Conservation (phyloP, 2,888 invertebrate species). For the Erebia palarica region DNA sequence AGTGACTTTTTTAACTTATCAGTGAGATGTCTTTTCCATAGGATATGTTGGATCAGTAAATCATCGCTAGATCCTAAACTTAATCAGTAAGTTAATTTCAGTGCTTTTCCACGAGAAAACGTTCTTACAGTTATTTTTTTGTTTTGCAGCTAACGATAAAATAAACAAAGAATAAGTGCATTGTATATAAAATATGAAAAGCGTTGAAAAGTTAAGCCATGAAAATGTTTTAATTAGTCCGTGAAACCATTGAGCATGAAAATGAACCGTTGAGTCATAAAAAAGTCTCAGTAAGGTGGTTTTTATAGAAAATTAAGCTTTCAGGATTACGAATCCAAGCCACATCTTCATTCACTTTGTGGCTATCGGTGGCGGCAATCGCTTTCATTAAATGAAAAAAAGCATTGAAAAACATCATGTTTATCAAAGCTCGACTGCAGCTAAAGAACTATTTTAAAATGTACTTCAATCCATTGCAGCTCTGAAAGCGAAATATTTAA, state of each 20-base stretch:
- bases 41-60: too few relatives aligned
- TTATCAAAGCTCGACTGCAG: conserved; percentile 27
- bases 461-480: conserved; percentile 21
- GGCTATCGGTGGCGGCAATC: conserved; percentile 24
- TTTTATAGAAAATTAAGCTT: neutral
- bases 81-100: too few relatives aligned
- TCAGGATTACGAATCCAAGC: neutral
- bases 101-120: too few relatives aligned
- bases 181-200: neutral
- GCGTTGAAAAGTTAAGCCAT: neutral
- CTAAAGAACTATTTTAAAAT: conserved; percentile 25
- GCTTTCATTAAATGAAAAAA: conserved; percentile 23
- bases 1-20: too few relatives aligned
- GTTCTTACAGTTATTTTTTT: too few relatives aligned
- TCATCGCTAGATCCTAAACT: too few relatives aligned
- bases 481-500: conserved; percentile 25
- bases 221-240: conserved; percentile 10
- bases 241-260: neutral
- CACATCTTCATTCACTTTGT: conserved; percentile 26
- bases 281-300: neutral
- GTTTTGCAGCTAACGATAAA: too few relatives aligned
- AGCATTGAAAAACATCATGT: conserved; percentile 21
- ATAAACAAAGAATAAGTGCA: neutral
- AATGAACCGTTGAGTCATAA: neutral
- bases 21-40: too few relatives aligned